phyloP scores from a whole-genome alignment of 1,140 invertebrate species.

The Pinna nobilis region DNA sequence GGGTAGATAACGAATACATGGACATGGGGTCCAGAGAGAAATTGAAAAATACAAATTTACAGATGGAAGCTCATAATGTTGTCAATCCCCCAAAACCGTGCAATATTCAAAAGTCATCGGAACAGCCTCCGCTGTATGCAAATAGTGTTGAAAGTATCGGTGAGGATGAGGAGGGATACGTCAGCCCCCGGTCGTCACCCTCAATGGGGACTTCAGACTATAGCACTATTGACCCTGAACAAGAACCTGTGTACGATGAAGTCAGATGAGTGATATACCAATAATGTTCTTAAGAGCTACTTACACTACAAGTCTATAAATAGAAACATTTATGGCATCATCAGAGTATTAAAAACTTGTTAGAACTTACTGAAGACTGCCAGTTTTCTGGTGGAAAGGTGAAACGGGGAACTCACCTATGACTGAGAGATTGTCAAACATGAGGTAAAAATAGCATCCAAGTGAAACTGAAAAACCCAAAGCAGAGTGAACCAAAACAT shows the following conservation, averaged over 20 bases:
- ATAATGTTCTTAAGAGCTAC: no score
- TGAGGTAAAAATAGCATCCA: no score
- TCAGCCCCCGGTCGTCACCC: background rate
- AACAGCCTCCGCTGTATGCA: constrained; percentile 13
- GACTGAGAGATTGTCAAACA: no score
- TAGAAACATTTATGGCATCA: no score
- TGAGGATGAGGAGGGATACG: constrained; percentile 10
- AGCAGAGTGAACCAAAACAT: no score
- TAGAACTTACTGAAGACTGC: no score
- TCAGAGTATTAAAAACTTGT: no score
- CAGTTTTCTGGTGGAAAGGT: no score
- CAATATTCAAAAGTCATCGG: background rate
- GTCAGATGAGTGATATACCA: constrained; percentile 4
- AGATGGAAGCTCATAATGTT: constrained; percentile 15
- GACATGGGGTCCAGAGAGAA: constrained; percentile 14
- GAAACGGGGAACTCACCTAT: no score
- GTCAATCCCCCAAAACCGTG: constrained; percentile 22
- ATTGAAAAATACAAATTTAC: constrained; percentile 18
- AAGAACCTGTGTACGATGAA: constrained; percentile 17
- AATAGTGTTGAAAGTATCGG: background rate
- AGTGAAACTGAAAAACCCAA: no score
- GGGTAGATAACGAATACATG: constrained; percentile 8
- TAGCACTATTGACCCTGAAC: background rate
- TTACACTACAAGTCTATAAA: no score
- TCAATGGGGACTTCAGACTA: background rate